Conservation (phyloP, 2,113 vertebrate genomes). For the Thalassoma bifasciatum region DNA sequence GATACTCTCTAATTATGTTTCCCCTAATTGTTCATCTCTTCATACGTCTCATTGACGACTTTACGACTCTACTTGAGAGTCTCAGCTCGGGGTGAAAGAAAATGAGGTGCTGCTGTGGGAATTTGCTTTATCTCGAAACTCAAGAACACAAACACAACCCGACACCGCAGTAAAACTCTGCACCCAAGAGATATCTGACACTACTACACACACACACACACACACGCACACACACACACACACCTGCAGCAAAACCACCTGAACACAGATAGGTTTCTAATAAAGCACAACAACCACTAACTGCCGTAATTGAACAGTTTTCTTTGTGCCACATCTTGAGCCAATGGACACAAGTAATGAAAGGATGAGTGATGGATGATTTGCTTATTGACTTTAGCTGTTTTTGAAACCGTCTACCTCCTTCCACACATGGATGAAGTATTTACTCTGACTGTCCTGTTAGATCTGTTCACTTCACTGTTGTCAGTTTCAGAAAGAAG, state of each 20-base stretch:
- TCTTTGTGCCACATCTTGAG: slow-evolving; percentile 18
- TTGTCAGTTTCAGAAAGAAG: too few relatives aligned
- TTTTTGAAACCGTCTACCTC: too few relatives aligned
- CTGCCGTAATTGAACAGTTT: slow-evolving; percentile 3
- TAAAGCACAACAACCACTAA: slow-evolving; percentile 14
- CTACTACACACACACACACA: slow-evolving; percentile 1
- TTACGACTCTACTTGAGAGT: not conserved
- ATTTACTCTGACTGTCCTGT: too few relatives aligned
- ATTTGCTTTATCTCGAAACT: not conserved
- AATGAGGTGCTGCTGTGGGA: not conserved
- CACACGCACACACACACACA: not conserved
- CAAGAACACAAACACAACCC: not conserved
- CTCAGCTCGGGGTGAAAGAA: not conserved
- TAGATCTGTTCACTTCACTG: too few relatives aligned
- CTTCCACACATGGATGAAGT: too few relatives aligned
- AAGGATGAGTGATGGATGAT: too few relatives aligned
- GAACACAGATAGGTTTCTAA: not conserved
- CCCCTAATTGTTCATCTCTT: too few relatives aligned
- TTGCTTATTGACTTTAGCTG: not conserved
- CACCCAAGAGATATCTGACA: slow-evolving; percentile 1
- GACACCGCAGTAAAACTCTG: slow-evolving; percentile 2
- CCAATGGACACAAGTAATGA: too few relatives aligned
- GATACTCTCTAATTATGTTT: too few relatives aligned
- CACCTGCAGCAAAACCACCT: not conserved
- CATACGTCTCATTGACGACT: not conserved